Conservation (phyloP, 2,888 invertebrate species). For the Phania funesta region DNA sequence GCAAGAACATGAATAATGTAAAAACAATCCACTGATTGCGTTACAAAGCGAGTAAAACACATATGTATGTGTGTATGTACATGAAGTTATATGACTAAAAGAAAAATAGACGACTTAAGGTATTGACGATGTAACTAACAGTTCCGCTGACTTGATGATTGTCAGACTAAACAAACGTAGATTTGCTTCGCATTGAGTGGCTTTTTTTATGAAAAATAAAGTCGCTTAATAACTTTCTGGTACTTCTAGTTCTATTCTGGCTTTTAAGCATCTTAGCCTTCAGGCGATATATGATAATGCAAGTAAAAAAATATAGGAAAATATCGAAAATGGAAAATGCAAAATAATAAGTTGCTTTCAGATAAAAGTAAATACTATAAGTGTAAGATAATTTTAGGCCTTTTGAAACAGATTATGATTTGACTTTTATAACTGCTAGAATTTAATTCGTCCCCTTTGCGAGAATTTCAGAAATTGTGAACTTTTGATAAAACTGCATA, state of each 20-base stretch:
- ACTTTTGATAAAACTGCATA: too few species aligned
- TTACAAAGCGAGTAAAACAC: constrained; percentile 34
- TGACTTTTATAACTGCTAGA: too few species aligned
- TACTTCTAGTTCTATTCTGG: constrained; percentile 35
- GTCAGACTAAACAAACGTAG: constrained; percentile 44
- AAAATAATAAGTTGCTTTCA: constrained; percentile 15
- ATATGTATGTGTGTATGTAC: neutral
- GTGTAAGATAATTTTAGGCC: too few species aligned
- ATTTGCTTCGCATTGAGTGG: too few species aligned
- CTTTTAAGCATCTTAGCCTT: constrained; percentile 33
- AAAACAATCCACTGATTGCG: constrained; percentile 19
- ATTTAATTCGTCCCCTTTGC: too few species aligned
- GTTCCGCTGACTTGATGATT: constrained; percentile 29
- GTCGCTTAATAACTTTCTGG: constrained; percentile 60
- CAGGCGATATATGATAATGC: constrained; percentile 59
- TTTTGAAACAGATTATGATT: too few species aligned
- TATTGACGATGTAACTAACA: constrained; percentile 36
- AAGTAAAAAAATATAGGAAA: too few species aligned
- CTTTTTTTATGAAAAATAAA: constrained; percentile 46
- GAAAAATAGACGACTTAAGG: constrained; percentile 9
- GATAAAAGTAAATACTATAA: too few species aligned
- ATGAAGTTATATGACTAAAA: neutral
- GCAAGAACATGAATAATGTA: constrained; percentile 36
- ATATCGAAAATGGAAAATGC: too few species aligned
- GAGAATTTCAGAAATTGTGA: too few species aligned